These are phyloP conservation scores for Diplosoma virens DNA, from an alignment of 23 tunicate species.

Conservation along the genomic window DNA sequence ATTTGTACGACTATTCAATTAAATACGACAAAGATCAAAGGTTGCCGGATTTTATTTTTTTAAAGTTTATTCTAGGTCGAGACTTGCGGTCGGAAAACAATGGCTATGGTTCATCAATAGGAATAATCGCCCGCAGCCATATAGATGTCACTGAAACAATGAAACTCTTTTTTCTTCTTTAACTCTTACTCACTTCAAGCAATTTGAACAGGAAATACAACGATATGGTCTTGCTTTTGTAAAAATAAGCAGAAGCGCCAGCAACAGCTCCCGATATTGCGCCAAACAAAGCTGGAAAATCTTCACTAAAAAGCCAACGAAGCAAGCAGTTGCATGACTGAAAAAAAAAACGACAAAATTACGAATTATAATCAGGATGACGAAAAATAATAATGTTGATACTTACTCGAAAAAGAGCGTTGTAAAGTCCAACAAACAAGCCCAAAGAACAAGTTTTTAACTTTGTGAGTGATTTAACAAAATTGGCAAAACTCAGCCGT, in stretches of 20 bases:
- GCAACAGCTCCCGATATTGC: conserved; percentile 51
- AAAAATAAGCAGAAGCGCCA: conserved; percentile 25
- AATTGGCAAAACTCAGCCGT: neutral
- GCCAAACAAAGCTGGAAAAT: conserved; percentile 45
- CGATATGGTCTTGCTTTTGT: conserved; percentile 39
- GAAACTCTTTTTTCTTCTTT: no score
- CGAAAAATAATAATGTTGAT: no score
- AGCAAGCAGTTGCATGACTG: conserved; percentile 41
- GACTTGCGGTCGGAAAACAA: no score
- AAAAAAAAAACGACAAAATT: no score
- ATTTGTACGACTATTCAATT: no score
- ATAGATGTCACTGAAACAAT: no score
- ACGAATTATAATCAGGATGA: no score
- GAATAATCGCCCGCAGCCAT: no score
- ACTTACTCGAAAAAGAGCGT: conserved; percentile 24
- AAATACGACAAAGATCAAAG: no score
- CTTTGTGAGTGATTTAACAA: neutral
- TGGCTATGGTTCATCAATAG: no score
- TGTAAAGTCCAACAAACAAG: conserved; percentile 13
- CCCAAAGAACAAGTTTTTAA: conserved; percentile 5
- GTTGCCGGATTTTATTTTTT: no score
- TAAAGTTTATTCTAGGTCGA: no score
- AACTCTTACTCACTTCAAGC: conserved; percentile 45
- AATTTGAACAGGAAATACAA: conserved; percentile 46
- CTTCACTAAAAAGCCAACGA: conserved; percentile 26